Conservation (phyloP, 2,888 invertebrate genomes). For the Stictocephala bisonia region DNA sequence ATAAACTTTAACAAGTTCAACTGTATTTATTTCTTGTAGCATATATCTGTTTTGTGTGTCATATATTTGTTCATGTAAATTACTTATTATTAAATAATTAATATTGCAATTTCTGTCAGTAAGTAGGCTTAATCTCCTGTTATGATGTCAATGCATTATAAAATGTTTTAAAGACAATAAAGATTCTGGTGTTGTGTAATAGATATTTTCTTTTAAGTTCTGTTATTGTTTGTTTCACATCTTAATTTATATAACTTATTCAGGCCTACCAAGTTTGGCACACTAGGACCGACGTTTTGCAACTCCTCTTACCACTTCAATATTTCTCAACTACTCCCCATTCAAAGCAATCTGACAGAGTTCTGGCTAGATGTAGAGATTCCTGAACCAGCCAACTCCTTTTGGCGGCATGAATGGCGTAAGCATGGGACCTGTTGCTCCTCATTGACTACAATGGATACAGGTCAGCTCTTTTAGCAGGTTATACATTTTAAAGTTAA, state of each 20-base stretch:
- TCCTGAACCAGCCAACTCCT: slow-evolving; percentile 66
- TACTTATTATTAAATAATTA: too few species aligned
- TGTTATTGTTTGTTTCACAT: background rate
- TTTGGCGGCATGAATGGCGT: slow-evolving; percentile 86
- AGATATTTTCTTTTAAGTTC: background rate
- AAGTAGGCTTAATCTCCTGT: too few species aligned
- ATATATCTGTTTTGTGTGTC: too few species aligned
- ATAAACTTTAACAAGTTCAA: too few species aligned
- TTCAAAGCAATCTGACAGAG: slow-evolving; percentile 69
- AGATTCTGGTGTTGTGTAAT: background rate
- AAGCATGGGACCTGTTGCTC: slow-evolving; percentile 87
- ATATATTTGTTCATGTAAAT: too few species aligned
- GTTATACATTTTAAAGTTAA: too few species aligned
- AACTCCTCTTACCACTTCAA: slow-evolving; percentile 77
- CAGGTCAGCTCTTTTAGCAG: too few species aligned
- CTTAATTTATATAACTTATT: too few species aligned
- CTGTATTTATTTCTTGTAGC: too few species aligned
- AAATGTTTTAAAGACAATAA: background rate
- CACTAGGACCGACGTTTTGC: slow-evolving; percentile 77
- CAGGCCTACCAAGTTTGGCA: slow-evolving; percentile 77
- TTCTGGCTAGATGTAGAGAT: slow-evolving; percentile 81
- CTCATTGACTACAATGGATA: slow-evolving; percentile 68
- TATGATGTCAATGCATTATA: too few species aligned
- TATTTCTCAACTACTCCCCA: slow-evolving; percentile 69
- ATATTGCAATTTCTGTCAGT: too few species aligned